Conservation (phyloP, 2,888 invertebrate species). For the Ariolimax columbianus region DNA sequence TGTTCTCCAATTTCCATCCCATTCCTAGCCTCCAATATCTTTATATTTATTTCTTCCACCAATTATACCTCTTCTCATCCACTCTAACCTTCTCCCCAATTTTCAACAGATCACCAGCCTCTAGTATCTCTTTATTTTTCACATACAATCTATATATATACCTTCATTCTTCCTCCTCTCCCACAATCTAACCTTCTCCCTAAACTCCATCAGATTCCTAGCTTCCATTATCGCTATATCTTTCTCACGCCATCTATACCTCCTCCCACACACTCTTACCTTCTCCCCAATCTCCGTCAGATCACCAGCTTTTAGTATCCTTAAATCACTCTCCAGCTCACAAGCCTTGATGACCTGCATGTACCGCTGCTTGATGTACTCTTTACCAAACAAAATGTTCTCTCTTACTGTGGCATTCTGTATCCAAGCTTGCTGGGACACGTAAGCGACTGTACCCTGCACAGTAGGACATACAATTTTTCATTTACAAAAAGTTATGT, state of each 20-base stretch:
- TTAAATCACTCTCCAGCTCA: constrained; percentile 80
- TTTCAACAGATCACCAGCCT: background rate
- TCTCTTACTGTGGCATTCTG: constrained; percentile 81
- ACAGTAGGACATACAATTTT: background rate
- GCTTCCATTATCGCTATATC: background rate
- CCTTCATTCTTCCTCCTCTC: background rate
- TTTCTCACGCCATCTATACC: background rate
- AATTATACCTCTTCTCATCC: background rate
- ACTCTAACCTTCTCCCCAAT: background rate
- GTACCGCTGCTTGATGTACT: constrained; percentile 72
- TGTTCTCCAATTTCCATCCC: background rate
- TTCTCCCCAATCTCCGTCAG: constrained; percentile 83
- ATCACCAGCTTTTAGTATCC: constrained; percentile 81
- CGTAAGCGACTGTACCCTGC: constrained; percentile 75
- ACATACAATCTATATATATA: too few relatives aligned
- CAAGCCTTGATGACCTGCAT: constrained; percentile 71
- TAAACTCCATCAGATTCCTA: background rate
- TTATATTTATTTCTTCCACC: too few relatives aligned
- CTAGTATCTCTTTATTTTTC: background rate
- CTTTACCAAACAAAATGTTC: constrained; percentile 81
- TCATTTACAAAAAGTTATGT: background rate
- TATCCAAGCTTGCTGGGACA: constrained; percentile 81
- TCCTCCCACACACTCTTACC: constrained; percentile 69
- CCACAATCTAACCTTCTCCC: constrained; percentile 3
- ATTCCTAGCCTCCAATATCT: too few relatives aligned